phyloP scores from a whole-genome alignment of 2,797 vertebrate genomes.

The Pangasius larnaudii region DNA sequence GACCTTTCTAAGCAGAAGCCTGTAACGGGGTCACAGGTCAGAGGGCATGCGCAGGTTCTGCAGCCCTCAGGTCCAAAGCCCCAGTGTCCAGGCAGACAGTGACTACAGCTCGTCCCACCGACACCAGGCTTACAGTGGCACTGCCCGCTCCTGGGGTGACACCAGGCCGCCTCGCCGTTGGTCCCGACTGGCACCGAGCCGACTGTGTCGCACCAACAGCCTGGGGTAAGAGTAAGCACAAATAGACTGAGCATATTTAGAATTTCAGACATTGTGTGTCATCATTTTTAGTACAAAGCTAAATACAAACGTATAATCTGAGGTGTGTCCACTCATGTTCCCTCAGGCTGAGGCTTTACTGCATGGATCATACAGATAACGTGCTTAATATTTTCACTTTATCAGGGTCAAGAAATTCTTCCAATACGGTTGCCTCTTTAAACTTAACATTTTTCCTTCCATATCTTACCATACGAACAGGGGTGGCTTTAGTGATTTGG shows the following conservation, averaged over 20 bases:
- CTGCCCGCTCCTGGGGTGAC: slow-evolving; percentile 86
- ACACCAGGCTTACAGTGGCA: slow-evolving; percentile 86
- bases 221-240: slow-evolving; percentile 60
- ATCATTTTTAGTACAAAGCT: background rate
- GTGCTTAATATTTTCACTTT: background rate
- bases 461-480: background rate
- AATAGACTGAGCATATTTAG: background rate
- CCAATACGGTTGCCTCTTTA: background rate
- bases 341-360: background rate
- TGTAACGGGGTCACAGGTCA: slow-evolving; percentile 78
- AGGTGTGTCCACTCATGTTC: background rate
- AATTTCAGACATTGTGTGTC: background rate
- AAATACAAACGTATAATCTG: background rate
- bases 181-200: slow-evolving; percentile 74
- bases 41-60: slow-evolving; percentile 79
- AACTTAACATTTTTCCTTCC: background rate
- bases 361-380: background rate
- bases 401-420: background rate
- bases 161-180: slow-evolving; percentile 70
- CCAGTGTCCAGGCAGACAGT: slow-evolving; percentile 85
- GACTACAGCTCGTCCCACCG: slow-evolving; percentile 77
- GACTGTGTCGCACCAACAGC: slow-evolving; percentile 82
- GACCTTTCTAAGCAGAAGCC: slow-evolving; percentile 81
- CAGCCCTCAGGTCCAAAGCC: slow-evolving; percentile 84
- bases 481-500: no score